phyloP scores from a whole-genome alignment of 2,113 vertebrate species.

The Lepus timidus region DNA sequence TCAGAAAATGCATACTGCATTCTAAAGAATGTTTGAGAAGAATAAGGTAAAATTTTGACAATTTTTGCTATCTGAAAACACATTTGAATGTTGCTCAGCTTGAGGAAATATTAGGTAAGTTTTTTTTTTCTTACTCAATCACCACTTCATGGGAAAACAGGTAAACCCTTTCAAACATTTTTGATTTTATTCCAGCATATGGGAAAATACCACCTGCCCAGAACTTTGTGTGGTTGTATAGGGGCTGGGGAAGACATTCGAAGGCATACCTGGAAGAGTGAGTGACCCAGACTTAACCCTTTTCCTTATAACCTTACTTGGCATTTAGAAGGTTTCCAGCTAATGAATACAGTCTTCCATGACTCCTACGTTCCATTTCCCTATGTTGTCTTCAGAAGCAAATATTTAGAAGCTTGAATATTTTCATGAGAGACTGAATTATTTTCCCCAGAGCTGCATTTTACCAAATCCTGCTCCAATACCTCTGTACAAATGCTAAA shows the following conservation, averaged over 20 bases:
- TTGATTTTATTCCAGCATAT: neutral
- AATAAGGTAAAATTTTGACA: neutral
- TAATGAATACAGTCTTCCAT: slow-evolving; percentile 48
- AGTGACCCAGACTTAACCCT: neutral
- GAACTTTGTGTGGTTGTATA: neutral
- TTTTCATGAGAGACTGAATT: neutral
- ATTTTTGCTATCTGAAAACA: neutral
- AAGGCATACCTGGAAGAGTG: neutral
- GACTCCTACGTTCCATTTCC: slow-evolving; percentile 54
- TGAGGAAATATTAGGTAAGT: neutral
- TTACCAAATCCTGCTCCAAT: slow-evolving; percentile 49
- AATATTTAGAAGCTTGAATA: slow-evolving; percentile 46
- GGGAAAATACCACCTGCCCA: neutral
- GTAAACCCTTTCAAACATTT: neutral
- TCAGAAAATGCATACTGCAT: neutral
- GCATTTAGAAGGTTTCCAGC: slow-evolving; percentile 23
- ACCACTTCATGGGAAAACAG: neutral
- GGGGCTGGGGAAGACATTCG: accelerated
- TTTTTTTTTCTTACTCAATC: neutral
- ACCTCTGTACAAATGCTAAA: slow-evolving; percentile 77
- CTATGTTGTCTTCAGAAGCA: slow-evolving; percentile 37
- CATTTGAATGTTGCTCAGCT: neutral
- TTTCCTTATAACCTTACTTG: slow-evolving; percentile 34
- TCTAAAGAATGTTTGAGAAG: slow-evolving; percentile 33
- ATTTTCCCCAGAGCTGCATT: slow-evolving; percentile 67